Conservation (phyloP, 2,113 vertebrate species). For the Entelurus aequoreus region DNA sequence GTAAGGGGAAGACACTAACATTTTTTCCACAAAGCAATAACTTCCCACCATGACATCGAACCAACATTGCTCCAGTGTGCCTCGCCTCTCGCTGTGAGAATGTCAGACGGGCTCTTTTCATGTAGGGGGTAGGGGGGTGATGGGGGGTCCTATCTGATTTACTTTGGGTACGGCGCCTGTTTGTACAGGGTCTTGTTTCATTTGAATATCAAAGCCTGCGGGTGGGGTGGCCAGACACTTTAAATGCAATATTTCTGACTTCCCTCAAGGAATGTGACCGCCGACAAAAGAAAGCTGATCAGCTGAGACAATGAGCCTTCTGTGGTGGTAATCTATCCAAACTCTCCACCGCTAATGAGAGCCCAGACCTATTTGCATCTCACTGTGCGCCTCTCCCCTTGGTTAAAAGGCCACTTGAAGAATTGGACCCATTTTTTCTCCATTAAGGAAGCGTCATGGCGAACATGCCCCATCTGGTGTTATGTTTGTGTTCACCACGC, state of each 20-base stretch:
- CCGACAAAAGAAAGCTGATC: conserved; percentile 55
- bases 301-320: conserved; percentile 52
- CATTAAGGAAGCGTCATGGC: conserved; percentile 13
- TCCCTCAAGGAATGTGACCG: conserved; percentile 58
- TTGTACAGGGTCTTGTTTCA: conserved; percentile 66
- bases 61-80: conserved; percentile 65
- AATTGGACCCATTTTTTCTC: conserved; percentile 32
- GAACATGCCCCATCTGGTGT: conserved; percentile 5
- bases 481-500: conserved; percentile 8
- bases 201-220: conserved; percentile 71
- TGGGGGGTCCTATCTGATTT: conserved; percentile 66
- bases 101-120: conserved; percentile 67
- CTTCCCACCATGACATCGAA: conserved; percentile 67
- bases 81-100: conserved; percentile 59
- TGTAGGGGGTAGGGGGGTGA: conserved; percentile 18
- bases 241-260: conserved; percentile 60
- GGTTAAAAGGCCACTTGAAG: conserved; percentile 23
- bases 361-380: conserved; percentile 45
- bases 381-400: conserved; percentile 17
- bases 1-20: conserved; percentile 60
- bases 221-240: conserved; percentile 65
- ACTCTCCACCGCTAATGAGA: conserved; percentile 36
- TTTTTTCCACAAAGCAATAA: conserved; percentile 60
- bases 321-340: conserved; percentile 51
- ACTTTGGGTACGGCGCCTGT: conserved; percentile 51